These are phyloP conservation scores for Avahi laniger DNA, from an alignment of 2,797 vertebrate genomes.

Conservation along the genomic window DNA sequence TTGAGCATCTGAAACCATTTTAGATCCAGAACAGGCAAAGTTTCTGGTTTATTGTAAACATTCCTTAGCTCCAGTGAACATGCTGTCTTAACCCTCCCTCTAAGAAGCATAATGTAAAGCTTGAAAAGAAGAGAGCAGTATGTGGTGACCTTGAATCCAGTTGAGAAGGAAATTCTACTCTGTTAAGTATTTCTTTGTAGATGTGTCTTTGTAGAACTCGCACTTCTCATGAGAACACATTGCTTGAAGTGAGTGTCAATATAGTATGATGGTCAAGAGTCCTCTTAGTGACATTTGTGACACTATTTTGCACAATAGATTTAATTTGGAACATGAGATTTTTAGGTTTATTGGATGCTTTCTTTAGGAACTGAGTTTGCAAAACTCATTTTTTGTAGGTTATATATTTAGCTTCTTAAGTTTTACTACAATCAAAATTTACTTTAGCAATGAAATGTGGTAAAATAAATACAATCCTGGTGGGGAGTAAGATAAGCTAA, in stretches of 20 bases:
- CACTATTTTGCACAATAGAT: neutral
- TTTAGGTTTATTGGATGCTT: neutral
- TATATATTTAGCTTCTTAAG: constrained; percentile 32
- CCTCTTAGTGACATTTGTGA: neutral
- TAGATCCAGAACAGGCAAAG: constrained; percentile 79
- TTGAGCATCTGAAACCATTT: constrained; percentile 87
- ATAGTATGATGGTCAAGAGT: neutral
- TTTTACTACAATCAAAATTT: constrained; percentile 46
- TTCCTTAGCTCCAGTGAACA: constrained; percentile 78
- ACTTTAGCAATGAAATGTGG: constrained; percentile 19
- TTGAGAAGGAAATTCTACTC: constrained; percentile 75
- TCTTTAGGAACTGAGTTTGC: constrained; percentile 30
- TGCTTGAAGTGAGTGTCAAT: neutral
- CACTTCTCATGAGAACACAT: neutral
- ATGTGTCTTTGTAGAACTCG: neutral
- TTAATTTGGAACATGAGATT: neutral
- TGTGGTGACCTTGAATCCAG: constrained; percentile 78
- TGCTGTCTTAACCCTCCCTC: constrained; percentile 77
- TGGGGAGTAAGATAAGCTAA: neutral
- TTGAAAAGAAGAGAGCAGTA: constrained; percentile 69
- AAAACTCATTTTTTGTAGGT: neutral
- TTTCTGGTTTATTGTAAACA: constrained; percentile 84
- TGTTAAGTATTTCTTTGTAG: constrained; percentile 74
- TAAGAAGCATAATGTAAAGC: constrained; percentile 71
- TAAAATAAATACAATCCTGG: neutral